A percentile compares a stretch with the other conserved stretches of the same genome.
Evolutionary conservation across 2,113 vertebrate genomes (phyloP).

Genomic region (Serinus canaria): DNA sequence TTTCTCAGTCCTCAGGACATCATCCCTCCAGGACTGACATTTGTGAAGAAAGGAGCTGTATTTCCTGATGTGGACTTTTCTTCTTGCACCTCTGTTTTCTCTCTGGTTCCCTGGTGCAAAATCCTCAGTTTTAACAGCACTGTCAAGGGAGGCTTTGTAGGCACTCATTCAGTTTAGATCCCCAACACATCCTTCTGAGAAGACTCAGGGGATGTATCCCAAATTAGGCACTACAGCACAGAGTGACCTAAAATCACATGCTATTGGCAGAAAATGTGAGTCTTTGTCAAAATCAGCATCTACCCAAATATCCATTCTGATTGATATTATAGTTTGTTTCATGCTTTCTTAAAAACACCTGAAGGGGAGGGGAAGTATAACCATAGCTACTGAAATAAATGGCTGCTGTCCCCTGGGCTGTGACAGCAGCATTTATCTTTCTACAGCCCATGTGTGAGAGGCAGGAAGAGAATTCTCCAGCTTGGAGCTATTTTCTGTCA

Average conservation of each 20-base stretch:
- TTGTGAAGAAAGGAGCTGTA: background rate
- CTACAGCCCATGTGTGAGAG: background rate
- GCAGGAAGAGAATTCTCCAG: background rate
- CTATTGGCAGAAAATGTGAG: background rate
- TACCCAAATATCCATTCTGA: background rate
- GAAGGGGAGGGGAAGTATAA: background rate
- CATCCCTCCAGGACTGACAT: background rate
- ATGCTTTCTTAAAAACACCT: background rate
- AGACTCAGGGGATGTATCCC: background rate
- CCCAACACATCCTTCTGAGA: background rate
- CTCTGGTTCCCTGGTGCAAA: background rate
- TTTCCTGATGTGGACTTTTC: background rate
- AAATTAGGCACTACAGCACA: background rate
- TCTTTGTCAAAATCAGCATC: background rate
- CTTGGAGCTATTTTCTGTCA: constrained; percentile 34
- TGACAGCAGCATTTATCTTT: constrained; percentile 12
- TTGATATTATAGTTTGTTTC: background rate
- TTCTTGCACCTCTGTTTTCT: background rate
- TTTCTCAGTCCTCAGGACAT: background rate
- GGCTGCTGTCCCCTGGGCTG: background rate
- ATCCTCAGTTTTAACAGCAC: background rate
- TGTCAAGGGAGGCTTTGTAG: background rate
- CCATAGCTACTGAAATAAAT: background rate
- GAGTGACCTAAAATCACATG: background rate
- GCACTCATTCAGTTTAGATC: background rate